phyloP scores from a whole-genome alignment of 2,113 vertebrate genomes.

The Sorex araneus region DNA sequence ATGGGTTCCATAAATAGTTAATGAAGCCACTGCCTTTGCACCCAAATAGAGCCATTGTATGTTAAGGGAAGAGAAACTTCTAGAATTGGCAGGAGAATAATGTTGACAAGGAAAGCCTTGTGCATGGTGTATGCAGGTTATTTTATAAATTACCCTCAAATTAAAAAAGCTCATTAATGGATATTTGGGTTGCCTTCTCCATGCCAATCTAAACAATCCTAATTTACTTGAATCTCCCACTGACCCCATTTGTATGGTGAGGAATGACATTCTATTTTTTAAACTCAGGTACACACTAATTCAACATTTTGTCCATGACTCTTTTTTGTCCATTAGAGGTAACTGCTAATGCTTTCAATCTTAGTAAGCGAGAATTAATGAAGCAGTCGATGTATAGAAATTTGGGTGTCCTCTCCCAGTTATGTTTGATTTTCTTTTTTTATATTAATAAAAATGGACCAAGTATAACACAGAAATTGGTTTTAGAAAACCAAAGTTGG shows the following conservation, averaged over 20 bases:
- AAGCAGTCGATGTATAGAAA: conserved; percentile 1
- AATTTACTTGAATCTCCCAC: not conserved
- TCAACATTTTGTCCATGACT: no score
- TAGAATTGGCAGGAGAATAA: conserved; percentile 42
- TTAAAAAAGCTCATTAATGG: not conserved
- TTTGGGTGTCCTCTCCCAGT: conserved; percentile 14
- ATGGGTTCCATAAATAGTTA: conserved; percentile 48
- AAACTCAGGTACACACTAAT: conserved; percentile 26
- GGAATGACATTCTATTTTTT: conserved; percentile 35
- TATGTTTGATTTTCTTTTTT: not conserved
- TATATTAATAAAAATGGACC: not conserved
- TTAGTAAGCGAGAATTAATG: conserved; percentile 15
- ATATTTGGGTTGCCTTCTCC: not conserved
- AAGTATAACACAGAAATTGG: not conserved
- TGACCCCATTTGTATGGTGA: not conserved
- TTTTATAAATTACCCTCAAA: conserved; percentile 26
- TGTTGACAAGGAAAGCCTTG: conserved; percentile 64
- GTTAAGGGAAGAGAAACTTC: conserved; percentile 70
- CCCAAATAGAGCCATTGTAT: not conserved
- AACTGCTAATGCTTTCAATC: not conserved
- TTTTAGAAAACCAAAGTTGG: not conserved
- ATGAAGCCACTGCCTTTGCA: not conserved
- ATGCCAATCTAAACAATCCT: not conserved
- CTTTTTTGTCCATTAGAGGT: not conserved
- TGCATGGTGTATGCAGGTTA: not conserved